These are phyloP conservation scores for Lepus timidus DNA, from an alignment of 2,113 vertebrate genomes.

Conservation along the genomic window DNA sequence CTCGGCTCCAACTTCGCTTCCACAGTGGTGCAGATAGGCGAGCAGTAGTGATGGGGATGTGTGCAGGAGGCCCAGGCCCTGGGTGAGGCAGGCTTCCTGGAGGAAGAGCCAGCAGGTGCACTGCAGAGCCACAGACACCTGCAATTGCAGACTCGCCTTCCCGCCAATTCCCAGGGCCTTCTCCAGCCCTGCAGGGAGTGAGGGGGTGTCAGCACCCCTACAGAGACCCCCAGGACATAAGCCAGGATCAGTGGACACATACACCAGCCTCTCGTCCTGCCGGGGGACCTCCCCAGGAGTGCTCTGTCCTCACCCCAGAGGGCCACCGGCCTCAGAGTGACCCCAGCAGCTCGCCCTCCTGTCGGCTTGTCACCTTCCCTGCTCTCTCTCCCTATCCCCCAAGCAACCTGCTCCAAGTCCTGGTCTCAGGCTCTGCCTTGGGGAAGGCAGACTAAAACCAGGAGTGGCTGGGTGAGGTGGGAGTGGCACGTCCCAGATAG, in stretches of 20 bases:
- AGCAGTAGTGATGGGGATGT: fast-evolving
- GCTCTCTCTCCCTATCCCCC: fast-evolving
- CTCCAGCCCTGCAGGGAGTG: not conserved
- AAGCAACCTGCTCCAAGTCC: not conserved
- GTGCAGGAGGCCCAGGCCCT: not conserved
- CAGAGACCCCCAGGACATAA: not conserved
- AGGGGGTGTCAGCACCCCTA: not conserved
- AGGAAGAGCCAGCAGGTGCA: not conserved
- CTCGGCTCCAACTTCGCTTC: not conserved
- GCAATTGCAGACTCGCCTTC: too few relatives aligned
- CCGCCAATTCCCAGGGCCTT: not conserved
- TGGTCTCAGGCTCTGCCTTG: not conserved
- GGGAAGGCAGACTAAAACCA: not conserved
- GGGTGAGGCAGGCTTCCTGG: not conserved
- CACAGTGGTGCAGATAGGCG: too few relatives aligned
- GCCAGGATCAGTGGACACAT: too few relatives aligned
- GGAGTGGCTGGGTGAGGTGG: not conserved
- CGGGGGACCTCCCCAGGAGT: too few relatives aligned
- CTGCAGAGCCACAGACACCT: not conserved
- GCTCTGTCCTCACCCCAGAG: not conserved
- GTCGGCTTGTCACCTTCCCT: not conserved
- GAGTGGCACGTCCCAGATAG: not conserved
- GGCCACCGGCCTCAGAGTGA: not conserved
- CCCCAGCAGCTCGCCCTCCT: not conserved
- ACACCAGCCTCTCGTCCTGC: not conserved